A percentile compares a stretch with the other conserved stretches of the same genome.
Conservation (phyloP, 1,140 invertebrate genomes). For the Lordiphosa mommai region DNA sequence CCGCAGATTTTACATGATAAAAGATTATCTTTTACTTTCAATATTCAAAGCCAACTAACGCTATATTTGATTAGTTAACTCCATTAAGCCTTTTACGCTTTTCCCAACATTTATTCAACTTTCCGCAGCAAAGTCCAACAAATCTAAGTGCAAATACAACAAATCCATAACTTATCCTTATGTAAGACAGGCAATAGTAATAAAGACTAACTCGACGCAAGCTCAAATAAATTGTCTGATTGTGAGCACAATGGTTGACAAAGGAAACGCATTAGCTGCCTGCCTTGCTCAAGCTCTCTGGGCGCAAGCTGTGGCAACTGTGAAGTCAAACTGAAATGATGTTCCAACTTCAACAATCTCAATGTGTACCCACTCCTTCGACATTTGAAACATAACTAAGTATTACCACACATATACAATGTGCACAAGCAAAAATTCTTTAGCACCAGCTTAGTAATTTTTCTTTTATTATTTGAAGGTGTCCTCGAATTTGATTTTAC, state of each 20-base stretch:
- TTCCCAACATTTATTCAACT: conserved; percentile 11
- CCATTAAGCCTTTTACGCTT: conserved; percentile 13
- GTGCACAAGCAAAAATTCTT: conserved; percentile 13
- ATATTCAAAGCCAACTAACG: neutral
- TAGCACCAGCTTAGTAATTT: neutral
- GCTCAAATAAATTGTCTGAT: conserved; percentile 63
- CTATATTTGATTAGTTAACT: conserved; percentile 12
- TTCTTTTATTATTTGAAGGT: too few relatives aligned
- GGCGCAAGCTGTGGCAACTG: too few relatives aligned
- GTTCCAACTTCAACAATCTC: too few relatives aligned
- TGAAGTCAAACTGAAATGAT: too few relatives aligned
- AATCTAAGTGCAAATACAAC: conserved; percentile 23
- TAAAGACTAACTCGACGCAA: conserved; percentile 51
- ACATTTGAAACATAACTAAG: too few relatives aligned
- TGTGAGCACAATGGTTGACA: conserved; percentile 45
- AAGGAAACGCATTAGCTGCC: conserved; percentile 62
- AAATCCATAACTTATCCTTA: conserved; percentile 58
- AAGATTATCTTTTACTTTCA: too few relatives aligned
- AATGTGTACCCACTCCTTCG: too few relatives aligned
- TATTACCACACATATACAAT: too few relatives aligned
- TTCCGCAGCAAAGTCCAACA: neutral
- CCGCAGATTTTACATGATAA: too few relatives aligned
- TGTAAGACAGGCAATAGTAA: conserved; percentile 62
- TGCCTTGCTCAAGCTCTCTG: neutral
- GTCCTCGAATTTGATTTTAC: conserved; percentile 14